A percentile compares a stretch with the other conserved stretches of the same genome.
Evolutionary conservation across 2,888 invertebrate species (phyloP).

Genomic region (Drosophila putrida): DNA sequence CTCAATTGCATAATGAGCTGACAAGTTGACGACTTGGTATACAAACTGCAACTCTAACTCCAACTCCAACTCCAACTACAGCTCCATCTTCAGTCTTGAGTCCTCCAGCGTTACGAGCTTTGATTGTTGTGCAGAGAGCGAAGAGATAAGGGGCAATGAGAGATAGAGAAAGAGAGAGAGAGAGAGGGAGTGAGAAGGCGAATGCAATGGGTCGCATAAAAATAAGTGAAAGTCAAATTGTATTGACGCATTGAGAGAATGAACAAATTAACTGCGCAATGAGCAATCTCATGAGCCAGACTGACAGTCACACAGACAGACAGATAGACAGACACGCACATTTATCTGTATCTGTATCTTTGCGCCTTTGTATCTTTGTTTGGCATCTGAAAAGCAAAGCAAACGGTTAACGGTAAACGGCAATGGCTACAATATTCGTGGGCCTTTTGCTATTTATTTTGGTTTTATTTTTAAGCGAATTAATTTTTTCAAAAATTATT

Average conservation of each 20-base stretch:
- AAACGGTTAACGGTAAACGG: constrained; percentile 33
- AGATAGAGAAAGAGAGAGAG: background rate
- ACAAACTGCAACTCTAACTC: constrained; percentile 8
- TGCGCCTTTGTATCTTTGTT: constrained; percentile 58
- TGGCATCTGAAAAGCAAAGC: constrained; percentile 51
- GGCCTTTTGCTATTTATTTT: constrained; percentile 52
- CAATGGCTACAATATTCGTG: constrained; percentile 44
- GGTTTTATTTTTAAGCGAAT: constrained; percentile 50
- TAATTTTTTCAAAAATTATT: constrained; percentile 62
- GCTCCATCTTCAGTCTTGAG: constrained; percentile 41
- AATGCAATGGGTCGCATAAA: constrained; percentile 70
- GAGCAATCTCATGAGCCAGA: constrained; percentile 61
- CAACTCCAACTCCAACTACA: constrained; percentile 7
- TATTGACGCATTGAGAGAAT: constrained; percentile 80
- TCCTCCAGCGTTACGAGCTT: constrained; percentile 30
- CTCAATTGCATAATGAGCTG: constrained; percentile 64
- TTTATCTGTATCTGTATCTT: constrained; percentile 26
- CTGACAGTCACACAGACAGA: constrained; percentile 18
- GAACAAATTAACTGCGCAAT: constrained; percentile 82
- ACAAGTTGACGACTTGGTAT: constrained; percentile 52
- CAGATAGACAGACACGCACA: constrained; percentile 44
- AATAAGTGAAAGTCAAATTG: constrained; percentile 81
- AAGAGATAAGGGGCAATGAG: constrained; percentile 1
- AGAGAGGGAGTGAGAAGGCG: constrained; percentile 3
- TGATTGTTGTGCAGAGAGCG: constrained; percentile 13